Conservation (phyloP, 2,797 vertebrate genomes). For the Orientallactaga sibirica region DNA sequence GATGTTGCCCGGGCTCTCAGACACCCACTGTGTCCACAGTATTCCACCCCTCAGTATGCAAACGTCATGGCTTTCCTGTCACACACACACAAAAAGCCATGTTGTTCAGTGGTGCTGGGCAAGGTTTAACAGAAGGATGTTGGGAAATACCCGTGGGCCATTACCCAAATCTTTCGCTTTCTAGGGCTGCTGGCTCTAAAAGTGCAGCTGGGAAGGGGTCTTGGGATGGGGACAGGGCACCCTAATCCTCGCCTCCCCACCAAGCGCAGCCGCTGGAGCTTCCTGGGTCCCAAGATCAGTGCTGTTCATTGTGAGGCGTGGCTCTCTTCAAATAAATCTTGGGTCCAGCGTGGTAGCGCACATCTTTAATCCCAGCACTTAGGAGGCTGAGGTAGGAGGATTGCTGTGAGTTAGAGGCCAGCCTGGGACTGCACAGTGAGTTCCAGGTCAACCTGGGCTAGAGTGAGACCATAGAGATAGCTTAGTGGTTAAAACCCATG, state of each 20-base stretch:
- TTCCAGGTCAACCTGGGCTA: too few relatives aligned
- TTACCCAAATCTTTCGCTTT: background rate
- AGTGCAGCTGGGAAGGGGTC: background rate
- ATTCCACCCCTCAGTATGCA: background rate
- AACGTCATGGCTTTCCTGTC: background rate
- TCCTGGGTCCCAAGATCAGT: background rate
- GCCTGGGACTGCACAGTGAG: too few relatives aligned
- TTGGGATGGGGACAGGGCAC: background rate
- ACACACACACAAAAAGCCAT: background rate
- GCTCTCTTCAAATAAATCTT: constrained; percentile 32
- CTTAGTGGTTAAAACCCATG: background rate
- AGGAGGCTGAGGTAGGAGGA: too few relatives aligned
- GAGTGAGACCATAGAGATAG: too few relatives aligned
- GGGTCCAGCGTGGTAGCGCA: too few relatives aligned
- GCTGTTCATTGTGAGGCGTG: background rate
- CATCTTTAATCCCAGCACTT: too few relatives aligned
- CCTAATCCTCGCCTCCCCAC: background rate
- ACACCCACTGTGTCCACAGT: background rate
- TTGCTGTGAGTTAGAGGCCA: too few relatives aligned
- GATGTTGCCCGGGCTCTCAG: background rate
- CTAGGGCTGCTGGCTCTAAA: background rate
- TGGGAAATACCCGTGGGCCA: background rate
- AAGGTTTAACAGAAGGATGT: background rate
- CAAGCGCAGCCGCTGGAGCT: background rate
- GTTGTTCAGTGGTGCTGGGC: background rate